Conservation (phyloP, 2,113 vertebrate species). For the Bucco capensis region DNA sequence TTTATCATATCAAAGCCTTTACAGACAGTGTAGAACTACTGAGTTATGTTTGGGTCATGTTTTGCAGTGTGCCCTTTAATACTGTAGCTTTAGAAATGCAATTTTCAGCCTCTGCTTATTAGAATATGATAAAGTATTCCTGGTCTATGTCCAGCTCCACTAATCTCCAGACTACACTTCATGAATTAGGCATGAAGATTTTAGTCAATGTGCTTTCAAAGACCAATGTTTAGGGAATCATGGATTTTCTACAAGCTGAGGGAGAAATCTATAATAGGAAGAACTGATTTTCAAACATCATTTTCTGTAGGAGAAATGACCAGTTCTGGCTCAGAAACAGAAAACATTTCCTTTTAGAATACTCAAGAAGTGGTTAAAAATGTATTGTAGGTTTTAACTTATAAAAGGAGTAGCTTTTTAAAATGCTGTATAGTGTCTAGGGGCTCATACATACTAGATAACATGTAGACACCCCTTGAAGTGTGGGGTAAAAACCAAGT, state of each 20-base stretch:
- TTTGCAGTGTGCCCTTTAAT: constrained; percentile 93
- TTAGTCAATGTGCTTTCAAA: constrained; percentile 88
- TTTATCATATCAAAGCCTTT: constrained; percentile 96
- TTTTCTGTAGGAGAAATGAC: constrained; percentile 78
- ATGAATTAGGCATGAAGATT: constrained; percentile 95
- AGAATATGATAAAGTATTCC: constrained; percentile 99
- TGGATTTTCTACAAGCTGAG: constrained; percentile 85
- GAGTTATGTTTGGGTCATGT: constrained; percentile 91
- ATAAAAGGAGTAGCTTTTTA: constrained; percentile 55
- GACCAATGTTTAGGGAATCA: constrained; percentile 86
- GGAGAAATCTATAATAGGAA: constrained; percentile 85
- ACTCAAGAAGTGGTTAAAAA: constrained; percentile 66
- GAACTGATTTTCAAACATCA: constrained; percentile 85
- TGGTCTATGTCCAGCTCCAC: constrained; percentile 82
- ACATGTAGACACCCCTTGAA: constrained; percentile 6
- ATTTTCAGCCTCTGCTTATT: constrained; percentile 96
- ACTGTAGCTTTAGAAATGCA: constrained; percentile 98
- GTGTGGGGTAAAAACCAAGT: constrained; percentile 57
- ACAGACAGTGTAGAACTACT: constrained; percentile 85
- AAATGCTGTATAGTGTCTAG: not conserved
- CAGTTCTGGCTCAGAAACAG: constrained; percentile 73
- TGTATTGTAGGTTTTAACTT: constrained; percentile 34
- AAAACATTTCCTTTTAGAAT: constrained; percentile 71
- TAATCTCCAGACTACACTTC: constrained; percentile 84
- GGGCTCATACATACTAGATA: constrained; percentile 50